Conservation (phyloP, 2,888 invertebrate genomes). For the Helicoverpa assulta region DNA sequence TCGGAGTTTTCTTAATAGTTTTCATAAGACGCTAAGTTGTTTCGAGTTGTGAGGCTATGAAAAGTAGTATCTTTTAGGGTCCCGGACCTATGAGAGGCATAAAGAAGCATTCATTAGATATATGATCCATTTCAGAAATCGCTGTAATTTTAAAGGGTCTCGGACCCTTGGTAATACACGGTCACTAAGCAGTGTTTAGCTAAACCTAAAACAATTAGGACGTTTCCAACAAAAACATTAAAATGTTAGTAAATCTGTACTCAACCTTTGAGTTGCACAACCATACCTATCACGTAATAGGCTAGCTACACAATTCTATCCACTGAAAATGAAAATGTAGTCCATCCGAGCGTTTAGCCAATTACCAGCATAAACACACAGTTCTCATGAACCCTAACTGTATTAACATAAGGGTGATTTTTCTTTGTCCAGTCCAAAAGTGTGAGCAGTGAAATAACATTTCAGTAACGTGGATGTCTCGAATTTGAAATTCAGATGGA, state of each 20-base stretch:
- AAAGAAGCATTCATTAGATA: too few relatives aligned
- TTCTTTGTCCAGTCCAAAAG: constrained; percentile 46
- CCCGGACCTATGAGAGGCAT: too few relatives aligned
- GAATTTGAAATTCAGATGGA: constrained; percentile 81
- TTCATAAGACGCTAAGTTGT: neutral
- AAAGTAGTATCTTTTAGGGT: neutral
- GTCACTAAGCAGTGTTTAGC: too few relatives aligned
- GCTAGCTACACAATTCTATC: constrained; percentile 58
- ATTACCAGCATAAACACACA: constrained; percentile 67
- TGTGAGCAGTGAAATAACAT: constrained; percentile 65
- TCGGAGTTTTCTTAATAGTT: constrained; percentile 30
- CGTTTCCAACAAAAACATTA: neutral
- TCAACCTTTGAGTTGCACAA: constrained; percentile 42
- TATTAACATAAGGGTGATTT: constrained; percentile 50
- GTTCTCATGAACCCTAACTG: constrained; percentile 31
- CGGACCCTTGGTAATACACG: too few relatives aligned
- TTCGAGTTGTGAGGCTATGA: neutral
- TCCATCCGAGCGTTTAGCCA: constrained; percentile 73
- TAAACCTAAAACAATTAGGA: neutral
- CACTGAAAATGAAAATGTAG: constrained; percentile 76
- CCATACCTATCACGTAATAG: constrained; percentile 59
- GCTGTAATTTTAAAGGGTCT: too few relatives aligned
- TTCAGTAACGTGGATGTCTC: constrained; percentile 72
- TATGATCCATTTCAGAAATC: too few relatives aligned
- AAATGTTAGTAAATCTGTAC: neutral